Evolutionary conservation across 2,888 invertebrate genomes (phyloP).

Genomic region (Linyphia triangularis): DNA sequence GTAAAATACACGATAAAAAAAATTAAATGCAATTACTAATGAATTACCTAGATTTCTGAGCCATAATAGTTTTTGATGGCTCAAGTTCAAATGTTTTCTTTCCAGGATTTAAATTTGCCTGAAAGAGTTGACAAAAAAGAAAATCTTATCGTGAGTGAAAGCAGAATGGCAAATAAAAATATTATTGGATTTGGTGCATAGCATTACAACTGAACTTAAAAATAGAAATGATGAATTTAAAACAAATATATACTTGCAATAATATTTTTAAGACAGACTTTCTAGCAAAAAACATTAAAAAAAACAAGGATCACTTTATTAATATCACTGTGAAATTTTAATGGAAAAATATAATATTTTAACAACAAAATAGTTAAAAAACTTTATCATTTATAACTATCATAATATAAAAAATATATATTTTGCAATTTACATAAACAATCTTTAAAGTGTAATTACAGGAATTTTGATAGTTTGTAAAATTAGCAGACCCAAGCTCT

Average conservation of each 20-base stretch:
- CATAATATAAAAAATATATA: background rate
- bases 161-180: no score
- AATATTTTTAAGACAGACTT: no score
- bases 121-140: no score
- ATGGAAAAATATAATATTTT: background rate
- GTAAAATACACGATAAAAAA: no score
- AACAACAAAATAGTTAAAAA: background rate
- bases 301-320: no score
- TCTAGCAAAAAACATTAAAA: no score
- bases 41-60: conserved; percentile 77
- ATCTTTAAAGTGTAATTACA: background rate
- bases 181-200: no score
- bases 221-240: no score
- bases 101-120: conserved; percentile 78
- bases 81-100: conserved; percentile 78
- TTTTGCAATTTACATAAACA: background rate
- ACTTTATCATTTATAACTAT: background rate
- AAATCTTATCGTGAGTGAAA: no score
- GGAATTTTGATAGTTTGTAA: background rate
- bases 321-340: background rate
- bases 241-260: no score
- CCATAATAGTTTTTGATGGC: conserved; percentile 78
- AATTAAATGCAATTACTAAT: no score
- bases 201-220: no score
- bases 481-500: conserved; percentile 85